These are phyloP conservation scores for Morinoia aosen DNA, from an alignment of 2,888 invertebrate species.

Conservation along the genomic window DNA sequence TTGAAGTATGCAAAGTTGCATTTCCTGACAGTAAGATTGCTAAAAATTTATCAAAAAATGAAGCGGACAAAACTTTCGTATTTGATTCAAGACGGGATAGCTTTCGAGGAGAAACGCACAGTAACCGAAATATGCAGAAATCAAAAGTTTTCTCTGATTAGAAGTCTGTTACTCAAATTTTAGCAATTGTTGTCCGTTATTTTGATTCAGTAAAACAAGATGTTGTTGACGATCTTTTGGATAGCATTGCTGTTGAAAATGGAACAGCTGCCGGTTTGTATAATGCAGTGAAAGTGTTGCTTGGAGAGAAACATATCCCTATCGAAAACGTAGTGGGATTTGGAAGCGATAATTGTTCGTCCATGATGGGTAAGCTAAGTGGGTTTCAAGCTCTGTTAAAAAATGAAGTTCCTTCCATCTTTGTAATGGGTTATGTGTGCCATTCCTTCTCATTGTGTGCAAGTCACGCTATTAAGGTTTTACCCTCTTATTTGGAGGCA, in stretches of 20 bases:
- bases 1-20: background rate
- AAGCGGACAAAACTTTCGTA: slow-evolving; percentile 45
- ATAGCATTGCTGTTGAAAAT: slow-evolving; percentile 53
- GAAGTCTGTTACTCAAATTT: slow-evolving; percentile 56
- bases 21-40: slow-evolving; percentile 57
- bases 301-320: slow-evolving; percentile 36
- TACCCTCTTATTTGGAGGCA: slow-evolving; percentile 53
- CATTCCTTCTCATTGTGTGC: slow-evolving; percentile 54
- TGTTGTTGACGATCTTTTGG: slow-evolving; percentile 46
- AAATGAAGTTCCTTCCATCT: slow-evolving; percentile 42
- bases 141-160: slow-evolving; percentile 49
- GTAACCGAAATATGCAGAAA: slow-evolving; percentile 51
- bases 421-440: slow-evolving; percentile 57
- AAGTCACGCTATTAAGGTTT: slow-evolving; percentile 39
- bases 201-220: slow-evolving; percentile 15
- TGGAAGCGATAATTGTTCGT: slow-evolving; percentile 55
- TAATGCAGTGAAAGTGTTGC: slow-evolving; percentile 49
- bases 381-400: slow-evolving; percentile 50
- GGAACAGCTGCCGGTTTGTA: slow-evolving; percentile 56
- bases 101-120: slow-evolving; percentile 45
- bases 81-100: slow-evolving; percentile 55
- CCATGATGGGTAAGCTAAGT: slow-evolving; percentile 50
- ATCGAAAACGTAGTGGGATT: slow-evolving; percentile 41
- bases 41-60: slow-evolving; percentile 37
- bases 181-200: slow-evolving; percentile 49